Evolutionary conservation across 2,888 invertebrate genomes (phyloP).

Genomic region (Nemapogon koenigi): DNA sequence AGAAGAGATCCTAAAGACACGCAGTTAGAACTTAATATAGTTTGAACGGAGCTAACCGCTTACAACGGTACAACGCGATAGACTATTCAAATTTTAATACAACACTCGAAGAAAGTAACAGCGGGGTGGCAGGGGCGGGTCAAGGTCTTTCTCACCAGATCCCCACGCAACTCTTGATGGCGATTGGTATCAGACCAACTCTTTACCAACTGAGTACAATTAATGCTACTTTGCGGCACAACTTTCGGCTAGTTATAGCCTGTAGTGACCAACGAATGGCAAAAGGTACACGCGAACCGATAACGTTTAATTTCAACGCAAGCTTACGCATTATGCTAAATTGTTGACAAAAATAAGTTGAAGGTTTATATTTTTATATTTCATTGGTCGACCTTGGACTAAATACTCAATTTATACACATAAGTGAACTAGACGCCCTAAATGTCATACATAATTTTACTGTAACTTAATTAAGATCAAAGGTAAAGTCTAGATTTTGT

Average conservation of each 20-base stretch:
- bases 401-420: conserved; percentile 25
- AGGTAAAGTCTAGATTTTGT: too few relatives aligned
- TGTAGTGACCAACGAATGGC: not conserved
- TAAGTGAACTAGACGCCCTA: conserved; percentile 10
- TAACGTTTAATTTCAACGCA: conserved; percentile 31
- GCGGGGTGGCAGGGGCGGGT: conserved; percentile 27
- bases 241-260: too few relatives aligned
- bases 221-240: too few relatives aligned
- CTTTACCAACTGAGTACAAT: too few relatives aligned
- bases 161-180: conserved; percentile 23
- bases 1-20: conserved; percentile 28
- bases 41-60: conserved; percentile 30
- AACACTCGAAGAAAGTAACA: conserved; percentile 24
- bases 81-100: conserved; percentile 56
- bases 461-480: too few relatives aligned
- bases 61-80: conserved; percentile 40
- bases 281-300: conserved; percentile 39
- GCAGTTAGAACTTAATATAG: conserved; percentile 1
- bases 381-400: conserved; percentile 35
- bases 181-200: conserved; percentile 1
- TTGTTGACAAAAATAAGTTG: conserved; percentile 21
- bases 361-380: conserved; percentile 9
- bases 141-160: conserved; percentile 53
- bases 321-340: conserved; percentile 45
- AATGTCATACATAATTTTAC: not conserved